Conservation (phyloP, 2,113 vertebrate species). For the Phrynosoma blainvillii region DNA sequence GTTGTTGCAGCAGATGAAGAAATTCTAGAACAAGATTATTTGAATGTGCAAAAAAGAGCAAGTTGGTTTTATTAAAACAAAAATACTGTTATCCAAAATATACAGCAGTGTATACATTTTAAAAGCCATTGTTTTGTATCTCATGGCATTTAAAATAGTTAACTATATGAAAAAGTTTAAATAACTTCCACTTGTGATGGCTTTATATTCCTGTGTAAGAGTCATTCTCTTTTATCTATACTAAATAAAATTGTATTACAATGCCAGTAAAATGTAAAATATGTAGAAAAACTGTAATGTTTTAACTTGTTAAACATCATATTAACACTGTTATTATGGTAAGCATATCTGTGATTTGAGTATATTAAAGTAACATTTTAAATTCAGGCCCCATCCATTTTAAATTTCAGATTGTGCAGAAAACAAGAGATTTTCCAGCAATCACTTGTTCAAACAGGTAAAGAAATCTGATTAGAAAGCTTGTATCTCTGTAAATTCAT, state of each 20-base stretch:
- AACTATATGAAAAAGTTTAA: slow-evolving; percentile 6
- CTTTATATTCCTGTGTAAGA: slow-evolving; percentile 28
- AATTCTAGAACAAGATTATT: slow-evolving; percentile 25
- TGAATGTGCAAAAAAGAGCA: slow-evolving; percentile 36
- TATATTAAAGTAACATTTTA: not conserved
- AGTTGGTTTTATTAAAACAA: slow-evolving; percentile 28
- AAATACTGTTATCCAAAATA: slow-evolving; percentile 14
- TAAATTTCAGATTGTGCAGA: not conserved
- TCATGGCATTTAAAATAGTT: slow-evolving; percentile 38
- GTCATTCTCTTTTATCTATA: slow-evolving; percentile 30
- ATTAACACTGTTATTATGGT: slow-evolving; percentile 16
- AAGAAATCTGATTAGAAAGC: not conserved
- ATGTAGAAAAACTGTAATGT: not conserved
- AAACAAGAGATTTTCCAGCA: not conserved
- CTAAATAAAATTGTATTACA: slow-evolving; percentile 6
- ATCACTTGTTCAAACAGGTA: not conserved
- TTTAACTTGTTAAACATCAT: not conserved
- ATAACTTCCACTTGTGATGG: slow-evolving; percentile 13
- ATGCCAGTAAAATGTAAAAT: slow-evolving; percentile 3
- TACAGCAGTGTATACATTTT: slow-evolving; percentile 35
- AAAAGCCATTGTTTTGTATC: slow-evolving; percentile 2
- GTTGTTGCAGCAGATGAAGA: not conserved
- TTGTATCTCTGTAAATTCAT: slow-evolving; percentile 1
- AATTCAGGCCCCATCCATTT: not conserved
- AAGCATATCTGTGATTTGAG: not conserved